Conservation (phyloP, 2,888 invertebrate species). For the Anaspis maculata region DNA sequence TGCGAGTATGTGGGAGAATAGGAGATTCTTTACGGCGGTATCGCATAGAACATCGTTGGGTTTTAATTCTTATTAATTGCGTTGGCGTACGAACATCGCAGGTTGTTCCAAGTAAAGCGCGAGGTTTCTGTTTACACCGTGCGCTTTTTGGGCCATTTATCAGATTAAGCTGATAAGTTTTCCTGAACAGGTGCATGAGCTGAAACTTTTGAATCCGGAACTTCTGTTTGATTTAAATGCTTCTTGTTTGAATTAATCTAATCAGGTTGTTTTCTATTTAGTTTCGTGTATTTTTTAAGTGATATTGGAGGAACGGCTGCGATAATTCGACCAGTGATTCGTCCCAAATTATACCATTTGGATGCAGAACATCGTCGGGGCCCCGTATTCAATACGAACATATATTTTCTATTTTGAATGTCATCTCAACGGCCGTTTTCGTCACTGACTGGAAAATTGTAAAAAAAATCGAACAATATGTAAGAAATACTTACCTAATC, state of each 20-base stretch:
- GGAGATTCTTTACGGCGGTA: slow-evolving; percentile 11
- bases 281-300: slow-evolving; percentile 12
- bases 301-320: slow-evolving; percentile 5
- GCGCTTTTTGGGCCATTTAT: slow-evolving; percentile 25
- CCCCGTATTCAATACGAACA: too few species aligned
- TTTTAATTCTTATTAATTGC: slow-evolving; percentile 24
- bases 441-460: too few species aligned
- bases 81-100: slow-evolving; percentile 17
- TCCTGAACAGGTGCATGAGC: slow-evolving; percentile 25
- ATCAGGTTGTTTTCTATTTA: slow-evolving; percentile 17
- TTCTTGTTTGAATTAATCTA: slow-evolving; percentile 24
- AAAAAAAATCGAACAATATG: too few species aligned
- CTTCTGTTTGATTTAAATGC: slow-evolving; percentile 22
- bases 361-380: too few species aligned
- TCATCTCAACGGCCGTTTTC: too few species aligned
- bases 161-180: slow-evolving; percentile 28
- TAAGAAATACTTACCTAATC: too few species aligned
- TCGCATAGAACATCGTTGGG: slow-evolving; percentile 13
- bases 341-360: too few species aligned
- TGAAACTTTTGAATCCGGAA: slow-evolving; percentile 26
- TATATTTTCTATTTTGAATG: too few species aligned
- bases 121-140: slow-evolving; percentile 23
- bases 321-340: too few species aligned
- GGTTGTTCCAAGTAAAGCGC: slow-evolving; percentile 17
- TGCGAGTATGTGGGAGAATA: slow-evolving; percentile 9